phyloP scores from a whole-genome alignment of 2,888 invertebrate genomes.

The Catonia carolina region DNA sequence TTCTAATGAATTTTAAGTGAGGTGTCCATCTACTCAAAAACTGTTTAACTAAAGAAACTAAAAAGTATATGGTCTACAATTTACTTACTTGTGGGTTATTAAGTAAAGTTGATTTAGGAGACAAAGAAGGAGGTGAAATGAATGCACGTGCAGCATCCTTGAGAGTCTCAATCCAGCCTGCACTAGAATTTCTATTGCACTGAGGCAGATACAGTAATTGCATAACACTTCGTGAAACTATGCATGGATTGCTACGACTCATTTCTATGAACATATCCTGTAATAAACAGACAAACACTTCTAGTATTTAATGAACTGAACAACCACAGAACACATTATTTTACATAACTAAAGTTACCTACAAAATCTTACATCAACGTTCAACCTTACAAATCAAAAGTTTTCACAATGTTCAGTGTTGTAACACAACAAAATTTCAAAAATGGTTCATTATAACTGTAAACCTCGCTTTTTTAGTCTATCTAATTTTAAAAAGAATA shows the following conservation, averaged over 20 bases:
- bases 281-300: conserved; percentile 23
- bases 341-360: neutral
- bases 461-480: no score
- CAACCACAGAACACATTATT: neutral
- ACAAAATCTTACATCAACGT: neutral
- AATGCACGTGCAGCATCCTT: conserved; percentile 80
- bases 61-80: no score
- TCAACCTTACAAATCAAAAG: no score
- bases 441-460: no score
- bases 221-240: conserved; percentile 83
- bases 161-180: conserved; percentile 68
- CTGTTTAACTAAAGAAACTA: no score
- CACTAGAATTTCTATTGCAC: conserved; percentile 50
- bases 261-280: conserved; percentile 92
- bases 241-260: conserved; percentile 81
- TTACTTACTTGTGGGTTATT: conserved; percentile 56
- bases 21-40: no score
- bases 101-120: conserved; percentile 61
- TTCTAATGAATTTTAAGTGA: no score
- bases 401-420: no score
- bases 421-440: no score
- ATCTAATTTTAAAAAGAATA: no score
- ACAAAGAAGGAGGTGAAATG: conserved; percentile 83
- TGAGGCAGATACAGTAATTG: conserved; percentile 68
- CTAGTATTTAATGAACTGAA: conserved; percentile 4